A percentile compares a stretch with the other conserved stretches of the same genome.
phyloP scores from a whole-genome alignment of 2,113 vertebrate genomes.

The Panthera uncia region DNA sequence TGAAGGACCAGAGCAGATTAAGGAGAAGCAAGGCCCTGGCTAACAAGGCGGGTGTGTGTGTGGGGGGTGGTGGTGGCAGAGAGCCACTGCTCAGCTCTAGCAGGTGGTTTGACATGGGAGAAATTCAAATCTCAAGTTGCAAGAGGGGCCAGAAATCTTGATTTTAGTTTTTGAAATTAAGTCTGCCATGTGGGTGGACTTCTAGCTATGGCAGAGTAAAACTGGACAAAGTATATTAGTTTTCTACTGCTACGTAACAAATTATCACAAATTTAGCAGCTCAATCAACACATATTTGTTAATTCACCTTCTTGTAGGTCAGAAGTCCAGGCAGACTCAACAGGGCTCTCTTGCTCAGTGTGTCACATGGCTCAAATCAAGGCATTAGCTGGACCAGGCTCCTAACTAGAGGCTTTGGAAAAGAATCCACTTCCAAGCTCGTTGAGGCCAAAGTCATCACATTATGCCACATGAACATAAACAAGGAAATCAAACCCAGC shows the following conservation, averaged over 20 bases:
- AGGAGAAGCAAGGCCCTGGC: background rate
- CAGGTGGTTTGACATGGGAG: background rate
- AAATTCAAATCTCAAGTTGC: background rate
- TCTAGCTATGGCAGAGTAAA: background rate
- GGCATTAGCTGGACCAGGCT: background rate
- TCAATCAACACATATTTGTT: background rate
- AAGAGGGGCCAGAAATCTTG: background rate
- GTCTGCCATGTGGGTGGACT: background rate
- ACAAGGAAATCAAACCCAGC: background rate
- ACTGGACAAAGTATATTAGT: background rate
- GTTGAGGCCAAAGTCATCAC: background rate
- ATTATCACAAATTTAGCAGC: background rate
- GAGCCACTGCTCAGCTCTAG: background rate
- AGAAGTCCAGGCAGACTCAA: background rate
- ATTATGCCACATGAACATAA: background rate
- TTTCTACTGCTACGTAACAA: background rate
- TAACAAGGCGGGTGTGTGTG: background rate
- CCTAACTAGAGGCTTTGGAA: background rate
- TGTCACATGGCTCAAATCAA: background rate
- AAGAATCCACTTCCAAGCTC: background rate
- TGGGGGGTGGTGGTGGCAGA: too few species aligned
- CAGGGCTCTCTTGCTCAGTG: background rate
- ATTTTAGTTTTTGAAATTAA: slow-evolving; percentile 29
- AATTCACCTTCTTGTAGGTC: background rate
- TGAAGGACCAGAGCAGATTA: background rate